Evolutionary conservation across 2,888 invertebrate genomes (phyloP).

Genomic region (Opisthograptis luteolata): DNA sequence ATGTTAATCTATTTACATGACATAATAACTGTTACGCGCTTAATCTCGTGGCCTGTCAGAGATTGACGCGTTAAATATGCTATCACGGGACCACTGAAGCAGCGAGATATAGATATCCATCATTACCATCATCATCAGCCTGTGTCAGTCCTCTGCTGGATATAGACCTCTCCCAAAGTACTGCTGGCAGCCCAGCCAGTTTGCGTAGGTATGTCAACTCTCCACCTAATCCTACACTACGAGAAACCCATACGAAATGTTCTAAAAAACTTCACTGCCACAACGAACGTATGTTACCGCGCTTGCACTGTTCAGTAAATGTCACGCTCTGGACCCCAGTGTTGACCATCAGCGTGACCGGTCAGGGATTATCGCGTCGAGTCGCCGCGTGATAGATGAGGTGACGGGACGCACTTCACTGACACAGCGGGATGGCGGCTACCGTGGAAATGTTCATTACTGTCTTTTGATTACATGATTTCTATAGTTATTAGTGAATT

Average conservation of each 20-base stretch:
- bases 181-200: too few species aligned
- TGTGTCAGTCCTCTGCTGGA: too few species aligned
- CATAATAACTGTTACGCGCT: too few species aligned
- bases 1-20: too few species aligned
- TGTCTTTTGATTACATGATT: constrained; percentile 9
- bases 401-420: constrained; percentile 35
- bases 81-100: too few species aligned
- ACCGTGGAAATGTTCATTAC: constrained; percentile 33
- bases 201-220: too few species aligned
- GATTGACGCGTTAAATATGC: too few species aligned
- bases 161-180: too few species aligned
- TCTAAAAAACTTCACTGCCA: not conserved
- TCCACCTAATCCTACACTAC: too few species aligned
- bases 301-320: constrained; percentile 1
- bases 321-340: constrained; percentile 12
- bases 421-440: constrained; percentile 41
- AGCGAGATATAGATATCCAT: too few species aligned
- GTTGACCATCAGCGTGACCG: constrained; percentile 36
- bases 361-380: constrained; percentile 42
- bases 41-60: too few species aligned
- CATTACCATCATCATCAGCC: too few species aligned
- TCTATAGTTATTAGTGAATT: not conserved
- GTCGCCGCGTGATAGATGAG: constrained; percentile 49
- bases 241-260: not conserved
- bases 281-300: not conserved